Conservation (phyloP, 2,113 vertebrate genomes). For the Halichoerus grypus region DNA sequence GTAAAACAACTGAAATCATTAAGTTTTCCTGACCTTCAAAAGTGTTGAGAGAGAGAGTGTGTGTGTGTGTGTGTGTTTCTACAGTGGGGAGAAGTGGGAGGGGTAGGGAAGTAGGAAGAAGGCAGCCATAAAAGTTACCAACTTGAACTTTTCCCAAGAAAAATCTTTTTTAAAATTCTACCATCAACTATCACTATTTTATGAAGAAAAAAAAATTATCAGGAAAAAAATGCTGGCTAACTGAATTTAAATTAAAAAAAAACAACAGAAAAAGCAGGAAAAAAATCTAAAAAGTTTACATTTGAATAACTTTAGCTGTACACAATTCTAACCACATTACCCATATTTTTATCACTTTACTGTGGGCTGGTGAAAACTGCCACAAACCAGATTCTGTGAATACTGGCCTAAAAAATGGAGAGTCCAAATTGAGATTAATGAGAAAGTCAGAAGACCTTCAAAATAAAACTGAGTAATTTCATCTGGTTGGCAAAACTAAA, state of each 20-base stretch:
- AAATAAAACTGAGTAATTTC: neutral
- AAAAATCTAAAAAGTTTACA: neutral
- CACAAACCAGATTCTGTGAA: neutral
- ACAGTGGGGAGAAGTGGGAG: neutral
- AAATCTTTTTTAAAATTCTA: neutral
- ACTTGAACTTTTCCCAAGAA: neutral
- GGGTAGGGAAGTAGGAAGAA: neutral
- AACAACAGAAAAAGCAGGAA: neutral
- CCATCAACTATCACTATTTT: neutral
- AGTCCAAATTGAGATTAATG: neutral
- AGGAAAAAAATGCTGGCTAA: neutral
- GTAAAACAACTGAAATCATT: neutral
- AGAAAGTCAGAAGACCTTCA: constrained; percentile 7
- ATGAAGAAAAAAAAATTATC: neutral
- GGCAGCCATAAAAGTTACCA: neutral
- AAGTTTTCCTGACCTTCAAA: neutral
- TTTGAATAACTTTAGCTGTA: neutral
- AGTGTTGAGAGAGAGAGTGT: neutral
- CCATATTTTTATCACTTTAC: neutral
- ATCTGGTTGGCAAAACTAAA: neutral
- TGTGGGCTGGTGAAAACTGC: neutral
- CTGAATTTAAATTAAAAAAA: neutral
- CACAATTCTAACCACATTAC: neutral
- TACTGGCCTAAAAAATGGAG: neutral
- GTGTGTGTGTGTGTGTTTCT: neutral